phyloP scores from a whole-genome alignment of 2,888 invertebrate species.

The Theodoxus fluviatilis region DNA sequence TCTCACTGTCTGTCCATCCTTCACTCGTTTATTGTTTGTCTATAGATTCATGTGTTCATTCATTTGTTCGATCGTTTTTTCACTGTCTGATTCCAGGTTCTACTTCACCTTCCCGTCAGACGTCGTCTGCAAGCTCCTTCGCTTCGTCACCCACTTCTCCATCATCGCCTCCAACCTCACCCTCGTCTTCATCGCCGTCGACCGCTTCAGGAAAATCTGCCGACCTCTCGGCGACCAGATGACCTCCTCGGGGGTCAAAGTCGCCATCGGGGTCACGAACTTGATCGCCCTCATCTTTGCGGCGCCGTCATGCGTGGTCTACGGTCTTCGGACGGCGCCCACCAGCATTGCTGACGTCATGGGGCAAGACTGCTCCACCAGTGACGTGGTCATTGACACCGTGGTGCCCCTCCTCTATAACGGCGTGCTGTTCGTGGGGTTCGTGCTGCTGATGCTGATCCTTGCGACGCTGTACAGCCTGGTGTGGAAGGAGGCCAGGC shows the following conservation, averaged over 20 bases:
- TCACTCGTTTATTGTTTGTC: too few species aligned
- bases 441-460: conserved; percentile 21
- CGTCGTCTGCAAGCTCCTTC: too few species aligned
- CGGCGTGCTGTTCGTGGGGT: conserved; percentile 18
- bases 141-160: conserved; percentile 44
- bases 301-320: conserved; percentile 30
- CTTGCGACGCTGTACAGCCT: conserved; percentile 4
- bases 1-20: too few species aligned
- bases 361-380: conserved; percentile 35
- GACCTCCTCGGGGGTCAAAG: too few species aligned
- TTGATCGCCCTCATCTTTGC: conserved; percentile 27
- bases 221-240: conserved; percentile 43
- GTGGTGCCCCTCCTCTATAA: conserved; percentile 31
- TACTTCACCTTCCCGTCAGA: too few species aligned
- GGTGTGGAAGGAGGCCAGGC: conserved; percentile 10
- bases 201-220: conserved; percentile 48
- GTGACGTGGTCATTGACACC: conserved; percentile 25
- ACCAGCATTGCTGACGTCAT: conserved; percentile 24
- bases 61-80: too few species aligned
- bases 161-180: conserved; percentile 47
- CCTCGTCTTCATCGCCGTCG: conserved; percentile 46
- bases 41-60: too few species aligned
- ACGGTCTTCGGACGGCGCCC: conserved; percentile 28
- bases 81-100: too few species aligned
- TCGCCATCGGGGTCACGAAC: too few species aligned